Percentiles rank a stretch among this genome's conserved stretches.
Evolutionary conservation across 2,797 vertebrate genomes (phyloP).

Genomic region (Spinibarbus caldwelli): DNA sequence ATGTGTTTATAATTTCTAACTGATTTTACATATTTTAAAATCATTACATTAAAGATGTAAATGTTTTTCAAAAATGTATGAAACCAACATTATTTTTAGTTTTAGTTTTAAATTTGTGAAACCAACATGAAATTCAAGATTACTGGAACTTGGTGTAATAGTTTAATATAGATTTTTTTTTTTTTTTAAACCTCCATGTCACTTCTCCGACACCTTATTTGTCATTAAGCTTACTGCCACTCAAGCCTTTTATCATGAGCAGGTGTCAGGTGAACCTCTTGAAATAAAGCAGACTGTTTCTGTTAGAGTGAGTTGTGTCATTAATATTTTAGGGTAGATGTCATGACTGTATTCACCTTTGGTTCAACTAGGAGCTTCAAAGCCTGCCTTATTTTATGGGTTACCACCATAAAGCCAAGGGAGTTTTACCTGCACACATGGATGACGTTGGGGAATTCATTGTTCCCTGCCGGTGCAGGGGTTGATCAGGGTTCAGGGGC

Average conservation of each 20-base stretch:
- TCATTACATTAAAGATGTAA: neutral
- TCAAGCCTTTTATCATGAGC: conserved; percentile 25
- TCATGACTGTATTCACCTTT: conserved; percentile 46
- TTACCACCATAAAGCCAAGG: conserved; percentile 34
- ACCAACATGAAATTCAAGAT: neutral
- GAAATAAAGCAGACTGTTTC: conserved; percentile 27
- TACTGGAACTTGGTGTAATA: neutral
- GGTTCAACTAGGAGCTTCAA: conserved; percentile 37
- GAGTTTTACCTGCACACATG: conserved; percentile 44
- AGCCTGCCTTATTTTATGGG: conserved; percentile 32
- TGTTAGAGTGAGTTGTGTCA: conserved; percentile 31
- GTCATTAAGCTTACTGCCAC: neutral
- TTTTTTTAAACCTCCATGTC: neutral
- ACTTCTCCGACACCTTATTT: neutral
- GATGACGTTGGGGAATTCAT: conserved; percentile 39
- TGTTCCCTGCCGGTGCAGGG: conserved; percentile 24
- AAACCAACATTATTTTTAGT: neutral
- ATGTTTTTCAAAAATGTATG: neutral
- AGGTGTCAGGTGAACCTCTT: conserved; percentile 34
- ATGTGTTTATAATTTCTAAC: neutral
- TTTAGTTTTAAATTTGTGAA: no score
- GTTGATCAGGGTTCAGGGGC: conserved; percentile 38
- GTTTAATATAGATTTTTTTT: neutral
- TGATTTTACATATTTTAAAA: neutral
- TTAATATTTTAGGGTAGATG: conserved; percentile 36